Percentiles rank a stretch among this genome's conserved stretches.
Conservation (phyloP, 1,140 invertebrate species). For the Sesamia nonagrioides region DNA sequence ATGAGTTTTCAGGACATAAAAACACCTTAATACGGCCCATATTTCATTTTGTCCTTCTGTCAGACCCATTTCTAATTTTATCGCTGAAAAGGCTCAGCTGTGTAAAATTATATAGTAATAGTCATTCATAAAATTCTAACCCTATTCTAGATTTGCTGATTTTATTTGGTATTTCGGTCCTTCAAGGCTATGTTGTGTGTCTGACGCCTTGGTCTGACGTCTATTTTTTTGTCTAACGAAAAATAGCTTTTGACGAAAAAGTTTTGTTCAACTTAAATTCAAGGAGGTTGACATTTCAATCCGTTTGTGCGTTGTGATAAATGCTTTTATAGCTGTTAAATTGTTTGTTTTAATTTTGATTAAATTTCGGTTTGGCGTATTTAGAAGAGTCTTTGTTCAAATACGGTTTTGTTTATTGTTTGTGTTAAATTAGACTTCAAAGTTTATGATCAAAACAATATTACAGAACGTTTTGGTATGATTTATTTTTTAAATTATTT, state of each 20-base stretch:
- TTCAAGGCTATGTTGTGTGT: constrained; percentile 11
- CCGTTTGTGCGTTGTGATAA: constrained; percentile 1
- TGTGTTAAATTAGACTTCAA: neutral
- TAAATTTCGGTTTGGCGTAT: neutral
- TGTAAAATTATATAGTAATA: no score
- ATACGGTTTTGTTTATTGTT: neutral
- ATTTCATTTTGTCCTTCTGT: constrained; percentile 36
- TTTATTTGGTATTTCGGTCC: constrained; percentile 6
- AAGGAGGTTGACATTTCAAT: constrained; percentile 35
- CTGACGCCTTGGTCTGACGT: no score
- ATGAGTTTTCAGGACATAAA: constrained; percentile 19
- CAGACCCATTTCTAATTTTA: constrained; percentile 40
- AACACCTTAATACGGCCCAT: constrained; percentile 23
- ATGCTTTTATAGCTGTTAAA: constrained; percentile 2
- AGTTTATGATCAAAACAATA: neutral
- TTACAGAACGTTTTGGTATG: neutral
- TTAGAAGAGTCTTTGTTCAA: neutral
- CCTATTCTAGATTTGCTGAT: constrained; percentile 26
- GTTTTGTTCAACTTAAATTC: constrained; percentile 31
- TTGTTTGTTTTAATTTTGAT: constrained; percentile 14
- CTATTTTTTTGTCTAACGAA: neutral
- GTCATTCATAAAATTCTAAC: constrained; percentile 43
- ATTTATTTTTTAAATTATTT: neutral
- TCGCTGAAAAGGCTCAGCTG: constrained; percentile 22
- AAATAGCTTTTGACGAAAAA: constrained; percentile 16